A percentile compares a stretch with the other conserved stretches of the same genome.
phyloP scores from a whole-genome alignment of 2,113 vertebrate species.

The Gymnorhina tibicen region DNA sequence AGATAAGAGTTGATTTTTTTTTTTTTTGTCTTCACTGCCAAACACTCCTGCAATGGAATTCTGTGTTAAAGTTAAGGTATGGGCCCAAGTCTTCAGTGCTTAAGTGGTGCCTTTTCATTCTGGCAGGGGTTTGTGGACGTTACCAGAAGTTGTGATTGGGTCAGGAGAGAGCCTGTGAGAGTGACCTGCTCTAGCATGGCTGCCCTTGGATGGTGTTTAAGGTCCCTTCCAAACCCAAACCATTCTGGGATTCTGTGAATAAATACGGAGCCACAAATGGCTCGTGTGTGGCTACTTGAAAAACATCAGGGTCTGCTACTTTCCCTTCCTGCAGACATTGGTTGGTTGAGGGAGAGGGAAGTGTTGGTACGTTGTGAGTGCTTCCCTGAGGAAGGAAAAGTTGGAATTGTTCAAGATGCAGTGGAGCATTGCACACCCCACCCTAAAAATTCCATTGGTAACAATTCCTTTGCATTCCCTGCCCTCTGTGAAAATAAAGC shows the following conservation, averaged over 20 bases:
- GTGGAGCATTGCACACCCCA: not conserved
- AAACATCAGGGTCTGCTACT: not conserved
- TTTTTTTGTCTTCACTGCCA: not conserved
- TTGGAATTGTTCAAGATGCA: not conserved
- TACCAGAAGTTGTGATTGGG: not conserved
- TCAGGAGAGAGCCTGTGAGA: not conserved
- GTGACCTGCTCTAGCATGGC: not conserved
- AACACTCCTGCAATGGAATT: not conserved
- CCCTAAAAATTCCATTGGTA: not conserved
- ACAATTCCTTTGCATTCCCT: not conserved
- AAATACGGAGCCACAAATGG: not conserved
- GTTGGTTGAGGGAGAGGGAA: not conserved
- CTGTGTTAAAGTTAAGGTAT: not conserved
- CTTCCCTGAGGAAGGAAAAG: not conserved
- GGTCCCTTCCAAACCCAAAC: not conserved
- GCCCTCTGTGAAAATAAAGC: not conserved
- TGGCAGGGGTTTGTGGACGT: not conserved
- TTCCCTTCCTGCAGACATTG: not conserved
- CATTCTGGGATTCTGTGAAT: not conserved
- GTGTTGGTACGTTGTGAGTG: not conserved
- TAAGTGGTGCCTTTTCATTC: not conserved
- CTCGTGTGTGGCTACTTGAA: not conserved
- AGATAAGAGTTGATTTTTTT: not conserved
- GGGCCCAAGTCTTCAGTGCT: not conserved
- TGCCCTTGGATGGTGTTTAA: not conserved